Evolutionary conservation across 2,797 vertebrate genomes (phyloP), one percentile per base, ranked within the genome.

Genomic region (Potorous gilbertii): DNA sequence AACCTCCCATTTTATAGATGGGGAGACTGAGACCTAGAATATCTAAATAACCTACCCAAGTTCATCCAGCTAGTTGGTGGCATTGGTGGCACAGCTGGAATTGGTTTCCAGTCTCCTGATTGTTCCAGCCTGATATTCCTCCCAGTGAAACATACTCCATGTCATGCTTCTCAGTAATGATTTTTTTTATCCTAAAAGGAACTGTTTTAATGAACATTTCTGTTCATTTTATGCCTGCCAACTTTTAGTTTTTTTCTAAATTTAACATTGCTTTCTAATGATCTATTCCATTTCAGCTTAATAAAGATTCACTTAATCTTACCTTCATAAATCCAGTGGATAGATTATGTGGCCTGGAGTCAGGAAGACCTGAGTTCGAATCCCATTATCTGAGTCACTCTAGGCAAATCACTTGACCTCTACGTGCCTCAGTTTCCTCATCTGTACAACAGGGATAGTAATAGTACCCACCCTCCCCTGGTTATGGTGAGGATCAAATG

Each of bases 231-330:
- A 87, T 91, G 66, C n/a, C n/a, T 74, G n/a, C 3, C n/a, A 74
- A 74, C 18, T 74, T 74, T 40, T 10, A 40, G 16, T 74, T 74
- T 74, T 74, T 74, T 11, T 66, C 3, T 40, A 94, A 95, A 92
- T 54, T 94, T 90, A 96, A 40, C 57, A 29, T 95, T 93, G 95
- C 56, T 96, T 95, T 90, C 91, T 92, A 87, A 14, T 57, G 57
- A n/a, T 96, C 95, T 95, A 92, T 93, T 46, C 46, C 50, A 57
- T 92, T 96, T 96, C 91, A 91, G 18, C 94, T 95, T 54, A 56
- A 93, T 90, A 55, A 55, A 93, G 87, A 55, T 50, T 4, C 4
- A 93, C 93, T 57, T 92, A 50, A 40, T 94, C 94, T 57, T 34
- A 96, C n/a, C n/a, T 74, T 62, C 59, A 62, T 62, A 62, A 62